Evolutionary conservation across 1,140 invertebrate species (phyloP).

Genomic region (Cyclina sinensis): DNA sequence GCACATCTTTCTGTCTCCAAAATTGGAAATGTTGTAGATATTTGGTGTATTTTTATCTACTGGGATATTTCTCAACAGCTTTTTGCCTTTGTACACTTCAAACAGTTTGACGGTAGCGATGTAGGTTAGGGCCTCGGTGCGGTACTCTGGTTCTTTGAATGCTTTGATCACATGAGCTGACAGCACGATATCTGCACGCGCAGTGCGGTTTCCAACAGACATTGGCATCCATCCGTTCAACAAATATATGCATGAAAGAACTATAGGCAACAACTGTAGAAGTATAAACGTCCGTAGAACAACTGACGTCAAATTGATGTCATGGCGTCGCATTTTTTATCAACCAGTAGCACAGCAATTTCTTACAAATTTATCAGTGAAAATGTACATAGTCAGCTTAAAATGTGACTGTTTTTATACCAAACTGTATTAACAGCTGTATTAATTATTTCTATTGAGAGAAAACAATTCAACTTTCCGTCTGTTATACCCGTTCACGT

Average conservation of each 20-base stretch:
- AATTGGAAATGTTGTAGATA: slow-evolving; percentile 84
- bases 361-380: neutral
- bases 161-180: slow-evolving; percentile 76
- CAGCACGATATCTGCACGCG: slow-evolving; percentile 81
- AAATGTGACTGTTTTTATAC: neutral
- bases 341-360: neutral
- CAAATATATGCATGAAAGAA: slow-evolving; percentile 80
- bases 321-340: slow-evolving; percentile 54
- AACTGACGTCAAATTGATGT: slow-evolving; percentile 63
- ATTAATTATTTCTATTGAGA: no score
- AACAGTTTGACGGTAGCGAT: slow-evolving; percentile 79
- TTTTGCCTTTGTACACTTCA: slow-evolving; percentile 80
- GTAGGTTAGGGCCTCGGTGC: slow-evolving; percentile 80
- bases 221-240: slow-evolving; percentile 85
- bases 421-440: neutral
- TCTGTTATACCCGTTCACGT: neutral
- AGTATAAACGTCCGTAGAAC: slow-evolving; percentile 53
- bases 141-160: slow-evolving; percentile 74
- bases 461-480: neutral
- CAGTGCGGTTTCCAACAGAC: slow-evolving; percentile 80
- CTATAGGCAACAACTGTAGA: slow-evolving; percentile 47
- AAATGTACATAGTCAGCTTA: neutral
- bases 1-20: slow-evolving; percentile 85
- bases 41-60: slow-evolving; percentile 46
- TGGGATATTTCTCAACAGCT: slow-evolving; percentile 70